Percentiles rank a stretch among this genome's conserved stretches.
Conservation (phyloP, 2,888 invertebrate genomes). For the Pterostichus niger region DNA sequence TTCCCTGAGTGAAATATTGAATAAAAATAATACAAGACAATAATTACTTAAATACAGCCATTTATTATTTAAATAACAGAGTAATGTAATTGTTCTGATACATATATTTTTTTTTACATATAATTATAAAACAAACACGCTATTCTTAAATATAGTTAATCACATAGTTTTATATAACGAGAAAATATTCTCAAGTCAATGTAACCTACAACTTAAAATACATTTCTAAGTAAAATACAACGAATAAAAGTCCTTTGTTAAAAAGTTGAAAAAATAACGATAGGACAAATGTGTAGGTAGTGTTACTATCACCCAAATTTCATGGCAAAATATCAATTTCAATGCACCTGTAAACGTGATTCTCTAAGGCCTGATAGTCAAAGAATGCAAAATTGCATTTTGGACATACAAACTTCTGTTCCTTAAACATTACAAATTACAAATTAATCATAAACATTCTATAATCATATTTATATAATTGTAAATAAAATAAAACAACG, state of each 20-base stretch:
- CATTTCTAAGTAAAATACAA: neutral
- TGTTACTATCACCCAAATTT: slow-evolving; percentile 16
- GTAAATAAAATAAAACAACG: neutral
- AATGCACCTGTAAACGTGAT: slow-evolving; percentile 71
- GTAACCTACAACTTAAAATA: neutral
- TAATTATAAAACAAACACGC: neutral
- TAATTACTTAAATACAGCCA: neutral
- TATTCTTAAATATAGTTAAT: slow-evolving; percentile 14
- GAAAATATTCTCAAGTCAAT: neutral
- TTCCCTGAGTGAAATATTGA: neutral
- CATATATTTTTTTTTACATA: neutral
- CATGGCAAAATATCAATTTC: slow-evolving; percentile 58
- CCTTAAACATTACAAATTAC: slow-evolving; percentile 24
- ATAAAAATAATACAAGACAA: neutral
- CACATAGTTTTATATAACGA: neutral
- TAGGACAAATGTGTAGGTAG: neutral
- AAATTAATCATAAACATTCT: neutral
- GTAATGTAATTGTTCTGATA: neutral
- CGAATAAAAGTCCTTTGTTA: neutral
- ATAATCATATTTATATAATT: slow-evolving; percentile 43
- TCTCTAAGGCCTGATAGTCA: slow-evolving; percentile 70
- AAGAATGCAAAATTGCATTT: slow-evolving; percentile 70
- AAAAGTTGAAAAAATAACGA: slow-evolving; percentile 2
- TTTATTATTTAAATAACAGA: neutral
- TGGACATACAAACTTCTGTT: slow-evolving; percentile 69